Evolutionary conservation across 2,888 invertebrate genomes (phyloP), one percentile per base, ranked within the genome.

Genomic region (Netelia inedita): DNA sequence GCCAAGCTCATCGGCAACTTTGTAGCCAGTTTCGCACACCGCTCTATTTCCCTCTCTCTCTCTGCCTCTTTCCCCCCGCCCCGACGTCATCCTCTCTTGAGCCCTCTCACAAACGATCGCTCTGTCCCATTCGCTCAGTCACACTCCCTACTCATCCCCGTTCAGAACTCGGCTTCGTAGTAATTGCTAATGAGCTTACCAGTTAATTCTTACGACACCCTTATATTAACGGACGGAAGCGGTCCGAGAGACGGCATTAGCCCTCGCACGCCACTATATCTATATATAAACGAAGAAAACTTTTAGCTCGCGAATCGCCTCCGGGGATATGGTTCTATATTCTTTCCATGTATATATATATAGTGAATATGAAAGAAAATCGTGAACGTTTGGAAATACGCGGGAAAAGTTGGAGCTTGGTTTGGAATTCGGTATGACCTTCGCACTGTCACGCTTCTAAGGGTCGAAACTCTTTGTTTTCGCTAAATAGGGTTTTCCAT

Each of bases 1-100:
- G 74, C 83, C 69, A 74, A 71, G 66, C 83, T 74, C 83, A 79
- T 79, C 74, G 79, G 74, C 74, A 83, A 83, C 65, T 83, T 83
- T 65, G 79, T 65, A 74, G 46, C 71, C 57, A 74, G 74, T 79
- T 82, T 71, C 35, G 46, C 71, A 35, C 59, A 69, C 23, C 50
- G 16, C 69, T 28, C 16, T n/a, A n/a, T n/a, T 23, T 16, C 53
- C 16, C 55, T 35, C 55, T n/a, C 69, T n/a, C 69, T 8, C 35
- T 55, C 50, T 61, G 2, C 14, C 23, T 28, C 14, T 16, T 68
- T 74, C 41, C 76, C 35, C 19, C 3, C 46, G 9, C 19, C 16
- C 68, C 8, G 14, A 28, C 73, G 61, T 21, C 35, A 6, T 6
- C 35, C 35, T 35, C 35, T 35, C 35, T 35, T 35, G 35, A 35